Conservation (phyloP, 2,113 vertebrate genomes). For the Cynopterus brachyotis region DNA sequence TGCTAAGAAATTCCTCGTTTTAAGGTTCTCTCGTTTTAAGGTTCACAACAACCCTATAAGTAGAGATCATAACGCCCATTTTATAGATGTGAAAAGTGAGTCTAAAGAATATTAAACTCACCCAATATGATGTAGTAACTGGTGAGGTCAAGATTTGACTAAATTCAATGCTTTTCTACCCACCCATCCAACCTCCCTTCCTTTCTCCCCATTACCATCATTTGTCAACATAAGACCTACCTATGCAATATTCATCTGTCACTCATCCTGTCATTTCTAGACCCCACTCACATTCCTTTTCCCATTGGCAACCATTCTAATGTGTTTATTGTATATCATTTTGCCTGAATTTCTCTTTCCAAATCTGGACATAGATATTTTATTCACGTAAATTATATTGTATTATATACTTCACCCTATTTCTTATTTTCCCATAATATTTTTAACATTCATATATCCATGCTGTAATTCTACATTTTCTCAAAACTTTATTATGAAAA, state of each 20-base stretch:
- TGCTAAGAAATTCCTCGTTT: background rate
- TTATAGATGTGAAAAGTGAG: background rate
- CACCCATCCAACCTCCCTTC: rapidly evolving
- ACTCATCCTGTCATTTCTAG: background rate
- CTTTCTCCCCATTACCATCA: too few species aligned
- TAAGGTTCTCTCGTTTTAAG: background rate
- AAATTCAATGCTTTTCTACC: background rate
- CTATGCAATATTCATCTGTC: background rate
- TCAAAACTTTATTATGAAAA: background rate
- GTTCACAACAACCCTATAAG: background rate
- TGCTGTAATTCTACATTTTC: background rate
- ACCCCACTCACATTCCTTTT: background rate
- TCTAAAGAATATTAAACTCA: background rate
- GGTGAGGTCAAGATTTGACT: background rate
- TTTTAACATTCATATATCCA: background rate
- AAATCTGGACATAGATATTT: background rate
- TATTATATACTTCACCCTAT: background rate
- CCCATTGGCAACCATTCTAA: background rate
- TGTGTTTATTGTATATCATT: background rate
- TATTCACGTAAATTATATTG: background rate
- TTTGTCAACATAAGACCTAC: background rate
- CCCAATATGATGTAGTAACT: background rate
- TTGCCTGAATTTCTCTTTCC: background rate
- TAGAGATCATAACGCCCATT: background rate
- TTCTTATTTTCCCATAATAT: background rate